Percentiles rank a stretch among this genome's conserved stretches.
phyloP scores from a whole-genome alignment of 1,140 invertebrate genomes.

The Propsilocerus akamusi region DNA sequence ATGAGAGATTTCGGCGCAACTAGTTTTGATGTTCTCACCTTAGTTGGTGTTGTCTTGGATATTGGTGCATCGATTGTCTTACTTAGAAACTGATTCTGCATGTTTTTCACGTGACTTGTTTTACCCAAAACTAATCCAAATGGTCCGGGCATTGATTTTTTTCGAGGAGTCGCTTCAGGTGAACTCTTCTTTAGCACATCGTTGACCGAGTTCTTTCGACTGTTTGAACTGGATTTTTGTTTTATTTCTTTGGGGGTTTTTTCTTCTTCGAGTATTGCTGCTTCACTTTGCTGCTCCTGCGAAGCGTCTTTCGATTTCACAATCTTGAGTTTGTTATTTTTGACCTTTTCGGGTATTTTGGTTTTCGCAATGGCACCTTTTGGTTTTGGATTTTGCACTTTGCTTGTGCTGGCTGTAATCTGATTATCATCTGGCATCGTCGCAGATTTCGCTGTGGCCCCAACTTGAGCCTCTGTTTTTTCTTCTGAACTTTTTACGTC shows the following conservation, averaged over 20 bases:
- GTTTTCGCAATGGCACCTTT: neutral
- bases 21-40: constrained; percentile 13
- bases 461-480: neutral
- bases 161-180: constrained; percentile 8
- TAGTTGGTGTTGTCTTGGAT: constrained; percentile 10
- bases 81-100: constrained; percentile 31
- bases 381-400: neutral
- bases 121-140: constrained; percentile 15
- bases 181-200: too few relatives aligned
- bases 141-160: constrained; percentile 16
- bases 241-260: neutral
- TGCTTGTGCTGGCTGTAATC: neutral
- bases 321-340: too few relatives aligned
- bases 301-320: too few relatives aligned
- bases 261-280: neutral
- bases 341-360: neutral
- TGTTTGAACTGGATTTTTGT: constrained; percentile 11
- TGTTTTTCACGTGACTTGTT: constrained; percentile 28
- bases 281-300: neutral
- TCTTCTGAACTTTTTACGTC: neutral
- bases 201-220: neutral
- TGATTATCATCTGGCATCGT: neutral
- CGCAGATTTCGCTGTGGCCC: neutral
- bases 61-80: constrained; percentile 18
- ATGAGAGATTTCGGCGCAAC: constrained; percentile 10